Conservation (phyloP, 2,888 invertebrate genomes). For the Azorinus chamasolen region DNA sequence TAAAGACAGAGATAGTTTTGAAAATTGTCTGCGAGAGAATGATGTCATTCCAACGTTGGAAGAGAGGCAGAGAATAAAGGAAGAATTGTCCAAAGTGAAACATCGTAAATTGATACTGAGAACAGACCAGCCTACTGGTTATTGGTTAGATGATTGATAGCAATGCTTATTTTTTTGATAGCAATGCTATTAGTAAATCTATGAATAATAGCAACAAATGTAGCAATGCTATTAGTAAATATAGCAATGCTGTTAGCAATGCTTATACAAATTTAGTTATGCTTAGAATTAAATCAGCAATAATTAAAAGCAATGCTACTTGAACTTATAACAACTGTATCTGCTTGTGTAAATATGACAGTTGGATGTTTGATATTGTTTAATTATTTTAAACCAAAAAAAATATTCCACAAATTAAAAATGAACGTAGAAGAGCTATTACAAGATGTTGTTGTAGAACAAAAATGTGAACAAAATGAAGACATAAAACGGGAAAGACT, state of each 20-base stretch:
- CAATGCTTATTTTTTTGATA: constrained; percentile 26
- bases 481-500: constrained; percentile 45
- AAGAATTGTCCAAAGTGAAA: constrained; percentile 37
- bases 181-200: not conserved
- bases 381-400: constrained; percentile 43
- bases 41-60: constrained; percentile 54
- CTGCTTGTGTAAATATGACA: constrained; percentile 27
- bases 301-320: constrained; percentile 33
- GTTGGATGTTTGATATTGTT: constrained; percentile 40
- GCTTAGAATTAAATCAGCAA: constrained; percentile 19
- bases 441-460: constrained; percentile 10
- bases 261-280: constrained; percentile 21
- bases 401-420: constrained; percentile 34
- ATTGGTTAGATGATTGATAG: constrained; percentile 42
- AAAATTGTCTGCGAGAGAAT: constrained; percentile 61
- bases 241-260: constrained; percentile 16
- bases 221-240: constrained; percentile 15
- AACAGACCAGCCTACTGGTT: constrained; percentile 42
- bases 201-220: constrained; percentile 4
- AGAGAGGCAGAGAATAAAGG: constrained; percentile 43
- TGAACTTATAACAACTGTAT: constrained; percentile 38
- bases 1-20: constrained; percentile 48
- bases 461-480: constrained; percentile 15
- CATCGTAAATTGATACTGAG: constrained; percentile 46
- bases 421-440: constrained; percentile 47